phyloP scores from a whole-genome alignment of 2,888 invertebrate species.

The Geotrupes spiniger region DNA sequence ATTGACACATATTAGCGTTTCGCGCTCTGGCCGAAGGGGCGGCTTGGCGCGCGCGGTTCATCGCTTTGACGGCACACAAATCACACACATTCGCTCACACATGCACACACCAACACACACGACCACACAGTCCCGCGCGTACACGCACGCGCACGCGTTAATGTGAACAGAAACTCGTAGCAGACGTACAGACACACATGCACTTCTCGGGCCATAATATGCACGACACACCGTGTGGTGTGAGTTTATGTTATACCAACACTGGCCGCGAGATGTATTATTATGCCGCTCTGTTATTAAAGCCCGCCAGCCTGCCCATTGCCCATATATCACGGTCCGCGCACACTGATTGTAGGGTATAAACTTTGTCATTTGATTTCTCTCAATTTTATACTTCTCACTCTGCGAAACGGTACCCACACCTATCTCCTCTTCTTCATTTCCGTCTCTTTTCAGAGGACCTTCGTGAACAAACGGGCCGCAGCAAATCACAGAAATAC shows the following conservation, averaged over 20 bases:
- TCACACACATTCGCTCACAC: slow-evolving; percentile 28
- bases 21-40: slow-evolving; percentile 27
- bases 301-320: slow-evolving; percentile 47
- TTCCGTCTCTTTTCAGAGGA: neutral
- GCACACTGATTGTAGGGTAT: slow-evolving; percentile 47
- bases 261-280: slow-evolving; percentile 40
- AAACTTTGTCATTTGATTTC: slow-evolving; percentile 47
- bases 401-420: slow-evolving; percentile 27
- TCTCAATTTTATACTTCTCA: slow-evolving; percentile 29
- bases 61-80: too few relatives aligned
- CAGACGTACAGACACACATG: too few relatives aligned
- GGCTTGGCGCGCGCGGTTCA: slow-evolving; percentile 23
- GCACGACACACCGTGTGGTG: slow-evolving; percentile 29
- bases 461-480: neutral
- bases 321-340: slow-evolving; percentile 47
- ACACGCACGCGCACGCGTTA: too few relatives aligned
- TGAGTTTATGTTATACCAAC: slow-evolving; percentile 39
- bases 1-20: slow-evolving; percentile 45
- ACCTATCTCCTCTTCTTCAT: slow-evolving; percentile 18
- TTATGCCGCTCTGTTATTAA: slow-evolving; percentile 50
- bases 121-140: too few relatives aligned
- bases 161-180: too few relatives aligned
- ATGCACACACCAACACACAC: too few relatives aligned
- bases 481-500: too few relatives aligned
- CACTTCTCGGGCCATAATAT: too few relatives aligned